Percentiles rank a stretch among this genome's conserved stretches.
phyloP scores from a whole-genome alignment of 2,888 invertebrate species.

The Acanthosepion lycidas region DNA sequence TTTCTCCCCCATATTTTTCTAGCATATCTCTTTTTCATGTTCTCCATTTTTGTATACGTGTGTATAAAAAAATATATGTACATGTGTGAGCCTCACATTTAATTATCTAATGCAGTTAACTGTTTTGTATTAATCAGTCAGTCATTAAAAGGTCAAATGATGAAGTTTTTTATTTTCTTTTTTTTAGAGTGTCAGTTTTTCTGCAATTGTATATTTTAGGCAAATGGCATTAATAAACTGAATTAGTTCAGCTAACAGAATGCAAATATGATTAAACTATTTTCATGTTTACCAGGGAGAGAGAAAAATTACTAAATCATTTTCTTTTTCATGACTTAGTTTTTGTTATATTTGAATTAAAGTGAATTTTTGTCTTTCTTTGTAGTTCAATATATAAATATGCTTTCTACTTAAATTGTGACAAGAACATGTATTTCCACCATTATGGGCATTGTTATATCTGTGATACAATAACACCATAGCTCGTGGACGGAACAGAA shows the following conservation, averaged over 20 bases:
- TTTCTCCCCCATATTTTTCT: background rate
- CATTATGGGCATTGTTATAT: too few relatives aligned
- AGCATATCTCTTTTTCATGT: background rate
- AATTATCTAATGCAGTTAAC: slow-evolving; percentile 38
- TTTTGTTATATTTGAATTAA: too few relatives aligned
- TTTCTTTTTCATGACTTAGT: too few relatives aligned
- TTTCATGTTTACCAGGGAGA: background rate
- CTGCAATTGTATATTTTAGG: background rate
- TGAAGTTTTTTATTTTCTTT: too few relatives aligned
- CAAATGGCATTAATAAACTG: background rate
- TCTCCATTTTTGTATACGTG: background rate
- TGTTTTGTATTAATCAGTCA: background rate
- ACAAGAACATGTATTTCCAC: too few relatives aligned
- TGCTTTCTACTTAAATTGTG: too few relatives aligned
- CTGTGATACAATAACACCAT: too few relatives aligned
- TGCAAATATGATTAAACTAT: background rate
- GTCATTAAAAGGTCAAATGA: background rate
- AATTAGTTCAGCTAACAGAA: background rate
- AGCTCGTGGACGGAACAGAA: too few relatives aligned
- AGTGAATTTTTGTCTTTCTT: too few relatives aligned
- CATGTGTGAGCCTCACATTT: background rate
- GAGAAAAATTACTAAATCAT: background rate
- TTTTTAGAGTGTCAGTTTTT: background rate
- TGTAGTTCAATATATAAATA: too few relatives aligned
- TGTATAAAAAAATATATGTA: background rate